Evolutionary conservation across 2,888 invertebrate species (phyloP), one percentile per base, ranked within the genome.

Genomic region (Drosophila parthenogenetica): DNA sequence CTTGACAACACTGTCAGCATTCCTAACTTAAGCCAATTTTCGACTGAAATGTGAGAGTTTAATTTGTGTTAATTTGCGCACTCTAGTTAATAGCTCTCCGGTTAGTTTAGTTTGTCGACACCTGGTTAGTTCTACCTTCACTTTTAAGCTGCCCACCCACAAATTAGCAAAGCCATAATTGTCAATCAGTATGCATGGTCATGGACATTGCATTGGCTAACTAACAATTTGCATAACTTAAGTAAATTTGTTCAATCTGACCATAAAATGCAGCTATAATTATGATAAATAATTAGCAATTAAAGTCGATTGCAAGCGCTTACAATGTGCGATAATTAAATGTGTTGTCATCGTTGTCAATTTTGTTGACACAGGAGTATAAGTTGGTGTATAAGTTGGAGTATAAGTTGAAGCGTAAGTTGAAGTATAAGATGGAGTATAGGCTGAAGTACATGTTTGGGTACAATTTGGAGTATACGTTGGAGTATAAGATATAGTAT

Each of bases 121-220:
- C 48, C 48, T 40, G 58, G 11, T 54, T 37, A 25, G 13, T 46
- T 46, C 62, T 64, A 70, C 84, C 77, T 81, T 81, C 64, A 87
- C 75, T 69, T 84, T 65, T 63, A 37, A 39, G 42, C 16, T 25
- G n/a, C 25, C 39, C 49, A 62, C 67, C 71, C 61, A 77, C 61
- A 80, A 74, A 83, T 83, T 68, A 70, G 42, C 65, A 64, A 63
- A 55, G 49, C 64, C 54, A 75, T 84, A 75, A 84, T 80, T 87
- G 83, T 79, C 83, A 64, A 50, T 43, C 64, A 43, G 57, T 22
- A 19, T 39, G 14, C 46, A 51, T 37, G 50, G 32, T 66, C 43
- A 72, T 53, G 17, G 25, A 48, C 42, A 29, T 54, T 53, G 35
- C 46, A 53, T 50, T 54, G 42, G 5, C 61, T 60, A 61, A 50